phyloP scores from a whole-genome alignment of 1,140 invertebrate species.

The Hylyphantes graminicola region DNA sequence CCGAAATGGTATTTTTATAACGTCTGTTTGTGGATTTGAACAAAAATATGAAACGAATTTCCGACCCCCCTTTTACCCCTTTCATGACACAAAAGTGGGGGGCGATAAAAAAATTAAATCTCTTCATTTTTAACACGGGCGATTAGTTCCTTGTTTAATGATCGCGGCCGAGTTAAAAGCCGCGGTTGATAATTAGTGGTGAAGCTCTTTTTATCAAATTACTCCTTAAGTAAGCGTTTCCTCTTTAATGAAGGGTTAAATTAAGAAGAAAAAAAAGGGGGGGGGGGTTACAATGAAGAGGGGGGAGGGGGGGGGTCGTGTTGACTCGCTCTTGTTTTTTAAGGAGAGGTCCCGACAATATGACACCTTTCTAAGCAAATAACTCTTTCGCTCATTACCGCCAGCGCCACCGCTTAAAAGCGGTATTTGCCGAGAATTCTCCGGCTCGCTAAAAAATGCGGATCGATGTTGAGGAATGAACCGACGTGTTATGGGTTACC shows the following conservation, averaged over 20 bases:
- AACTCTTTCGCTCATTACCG: constrained; percentile 53
- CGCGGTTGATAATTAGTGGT: constrained; percentile 59
- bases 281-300: neutral
- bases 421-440: constrained; percentile 42
- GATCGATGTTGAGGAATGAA: neutral
- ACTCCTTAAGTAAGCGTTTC: constrained; percentile 59
- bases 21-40: neutral
- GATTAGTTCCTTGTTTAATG: constrained; percentile 56
- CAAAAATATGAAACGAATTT: constrained; percentile 46
- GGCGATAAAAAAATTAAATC: constrained; percentile 36
- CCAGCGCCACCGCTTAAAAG: constrained; percentile 32
- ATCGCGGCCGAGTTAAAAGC: constrained; percentile 57
- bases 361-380: constrained; percentile 59
- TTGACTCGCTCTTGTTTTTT: constrained; percentile 49
- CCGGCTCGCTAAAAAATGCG: constrained; percentile 42
- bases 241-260: constrained; percentile 59
- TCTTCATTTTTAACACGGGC: constrained; percentile 40
- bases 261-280: constrained; percentile 54
- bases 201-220: constrained; percentile 59
- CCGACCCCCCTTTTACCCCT: neutral
- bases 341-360: constrained; percentile 43
- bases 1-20: constrained; percentile 3
- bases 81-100: neutral
- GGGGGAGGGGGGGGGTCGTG: constrained; percentile 1
- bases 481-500: too few relatives aligned